Evolutionary conservation across 2,113 vertebrate genomes (phyloP), one percentile per base, ranked within the genome.

Genomic region (Benitochromis conjunctus): DNA sequence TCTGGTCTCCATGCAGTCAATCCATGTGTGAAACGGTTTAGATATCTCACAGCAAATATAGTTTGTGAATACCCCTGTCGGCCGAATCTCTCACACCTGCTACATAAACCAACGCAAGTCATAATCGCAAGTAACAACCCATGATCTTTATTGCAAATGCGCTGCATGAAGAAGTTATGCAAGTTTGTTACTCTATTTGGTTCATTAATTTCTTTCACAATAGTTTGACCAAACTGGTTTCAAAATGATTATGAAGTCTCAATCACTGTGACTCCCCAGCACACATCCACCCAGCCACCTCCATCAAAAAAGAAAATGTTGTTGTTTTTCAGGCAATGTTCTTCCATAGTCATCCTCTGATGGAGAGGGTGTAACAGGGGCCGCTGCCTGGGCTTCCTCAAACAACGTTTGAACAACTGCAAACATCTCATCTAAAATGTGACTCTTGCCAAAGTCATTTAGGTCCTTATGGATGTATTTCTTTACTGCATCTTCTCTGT

Each of bases 11-110:
- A 24, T 83, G 66, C 26, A 41, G 43, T 78, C 86, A 46, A 7
- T 79, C 71, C 74, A 82, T 81, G 80, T 80, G 81, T 79, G 84
- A 84, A 81, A 79, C 85, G 89, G 88, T 95, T 94, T 88, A 93
- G 79, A 90, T 92, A 86, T 92, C 91, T 84, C 62, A 82, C 89
- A 92, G 79, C 89, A 83, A 92, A 85, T 90, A 89, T 76, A 87
- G 78, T 90, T 92, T 85, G 83, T 80, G 86, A 82, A 84, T 66
- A 58, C 64, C 46, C 21, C 26, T 66, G 64, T 83, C 56, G 46
- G 82, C 85, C 85, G 88, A 94, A 95, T 95, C 93, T 94, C 87
- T 84, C 86, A 91, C 95, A 96, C 95, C 95, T 96, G 95, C 96
- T 95, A 53, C 91, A 74, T 82, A 88, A 90, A 91, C 90, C 92